phyloP scores from a whole-genome alignment of 2,888 invertebrate species.

The Agriotes lineatus region DNA sequence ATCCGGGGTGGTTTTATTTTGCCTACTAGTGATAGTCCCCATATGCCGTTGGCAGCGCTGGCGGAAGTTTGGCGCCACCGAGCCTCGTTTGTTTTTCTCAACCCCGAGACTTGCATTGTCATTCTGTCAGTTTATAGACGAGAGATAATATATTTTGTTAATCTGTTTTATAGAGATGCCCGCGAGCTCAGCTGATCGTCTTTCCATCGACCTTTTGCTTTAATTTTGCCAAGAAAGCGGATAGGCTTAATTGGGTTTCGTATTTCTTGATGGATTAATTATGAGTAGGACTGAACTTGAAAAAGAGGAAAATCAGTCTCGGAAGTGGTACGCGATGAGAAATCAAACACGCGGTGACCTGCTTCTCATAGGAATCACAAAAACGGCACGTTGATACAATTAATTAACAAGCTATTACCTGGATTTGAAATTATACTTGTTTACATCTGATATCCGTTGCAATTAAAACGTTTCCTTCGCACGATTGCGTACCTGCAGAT shows the following conservation, averaged over 20 bases:
- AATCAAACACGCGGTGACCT: constrained; percentile 2
- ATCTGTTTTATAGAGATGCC: constrained; percentile 41
- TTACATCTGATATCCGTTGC: constrained; percentile 18
- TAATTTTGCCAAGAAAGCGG: constrained; percentile 16
- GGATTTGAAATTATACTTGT: background rate
- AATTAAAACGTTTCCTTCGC: constrained; percentile 14
- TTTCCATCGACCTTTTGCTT: constrained; percentile 11
- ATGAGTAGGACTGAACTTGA: too few species aligned
- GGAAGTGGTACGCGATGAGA: background rate
- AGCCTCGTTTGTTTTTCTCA: constrained; percentile 62
- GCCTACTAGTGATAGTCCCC: constrained; percentile 58
- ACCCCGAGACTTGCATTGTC: constrained; percentile 58
- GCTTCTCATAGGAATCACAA: constrained; percentile 1
- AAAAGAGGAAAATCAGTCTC: too few species aligned
- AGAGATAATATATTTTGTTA: constrained; percentile 43
- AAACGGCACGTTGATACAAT: background rate
- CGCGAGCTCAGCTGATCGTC: constrained; percentile 21
- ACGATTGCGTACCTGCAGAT: too few species aligned
- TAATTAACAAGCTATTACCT: constrained; percentile 6
- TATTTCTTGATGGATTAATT: too few species aligned
- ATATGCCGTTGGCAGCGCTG: constrained; percentile 61
- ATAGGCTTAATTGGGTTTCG: constrained; percentile 19
- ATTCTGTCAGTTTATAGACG: constrained; percentile 52
- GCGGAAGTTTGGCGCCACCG: constrained; percentile 65
- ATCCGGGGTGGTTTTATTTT: constrained; percentile 58